These are phyloP conservation scores for Battus philenor DNA, from an alignment of 1,140 invertebrate species.

Conservation along the genomic window DNA sequence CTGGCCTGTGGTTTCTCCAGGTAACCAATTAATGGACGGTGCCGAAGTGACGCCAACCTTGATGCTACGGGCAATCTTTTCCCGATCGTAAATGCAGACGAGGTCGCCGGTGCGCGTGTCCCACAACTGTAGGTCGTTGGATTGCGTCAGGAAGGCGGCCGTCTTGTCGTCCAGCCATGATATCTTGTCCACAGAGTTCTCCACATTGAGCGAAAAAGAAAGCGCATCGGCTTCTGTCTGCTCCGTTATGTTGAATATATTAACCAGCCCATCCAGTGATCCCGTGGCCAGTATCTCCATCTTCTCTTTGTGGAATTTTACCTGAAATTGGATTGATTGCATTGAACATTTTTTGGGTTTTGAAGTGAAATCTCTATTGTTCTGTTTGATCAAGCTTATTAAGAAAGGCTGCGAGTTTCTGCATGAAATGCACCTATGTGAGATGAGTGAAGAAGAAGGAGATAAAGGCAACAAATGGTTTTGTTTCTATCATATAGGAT, in stretches of 20 bases:
- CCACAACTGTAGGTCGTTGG: constrained; percentile 84
- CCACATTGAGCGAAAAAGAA: constrained; percentile 86
- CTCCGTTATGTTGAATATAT: constrained; percentile 88
- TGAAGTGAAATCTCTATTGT: too few species aligned
- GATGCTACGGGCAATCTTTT: constrained; percentile 70
- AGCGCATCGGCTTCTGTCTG: constrained; percentile 89
- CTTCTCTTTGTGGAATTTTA: constrained; percentile 87
- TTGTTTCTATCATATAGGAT: too few species aligned
- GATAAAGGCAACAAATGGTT: too few species aligned
- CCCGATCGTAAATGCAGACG: constrained; percentile 76
- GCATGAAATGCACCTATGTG: too few species aligned
- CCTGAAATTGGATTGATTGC: too few species aligned
- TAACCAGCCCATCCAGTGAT: constrained; percentile 90
- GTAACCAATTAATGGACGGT: too few species aligned
- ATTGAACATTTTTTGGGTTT: too few species aligned
- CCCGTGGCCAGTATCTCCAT: constrained; percentile 83
- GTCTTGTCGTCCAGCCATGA: constrained; percentile 75
- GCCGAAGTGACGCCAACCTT: constrained; percentile 32
- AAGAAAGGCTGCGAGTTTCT: too few species aligned
- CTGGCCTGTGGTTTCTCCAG: too few species aligned
- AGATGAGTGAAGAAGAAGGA: too few species aligned
- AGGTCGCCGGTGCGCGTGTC: constrained; percentile 79
- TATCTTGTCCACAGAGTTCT: constrained; percentile 85
- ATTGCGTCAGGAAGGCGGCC: constrained; percentile 83
- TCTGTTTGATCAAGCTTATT: too few species aligned